Evolutionary conservation across 2,113 vertebrate genomes (phyloP).

Genomic region (Crypturellus undulatus): DNA sequence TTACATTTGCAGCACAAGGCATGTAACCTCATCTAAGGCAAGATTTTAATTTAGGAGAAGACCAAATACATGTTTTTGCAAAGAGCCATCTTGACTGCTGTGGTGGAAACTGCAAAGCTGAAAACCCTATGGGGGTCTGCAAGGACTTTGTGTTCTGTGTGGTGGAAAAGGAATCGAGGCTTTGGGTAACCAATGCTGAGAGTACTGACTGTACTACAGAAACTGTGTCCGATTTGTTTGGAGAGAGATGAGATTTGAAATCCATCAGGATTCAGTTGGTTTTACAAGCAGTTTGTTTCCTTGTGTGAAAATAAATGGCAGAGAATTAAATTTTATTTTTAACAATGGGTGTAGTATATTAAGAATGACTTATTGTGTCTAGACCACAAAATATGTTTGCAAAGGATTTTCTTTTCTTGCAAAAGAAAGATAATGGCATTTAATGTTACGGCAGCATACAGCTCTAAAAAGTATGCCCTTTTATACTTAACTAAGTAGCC

Average conservation of each 20-base stretch:
- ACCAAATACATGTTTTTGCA: neutral
- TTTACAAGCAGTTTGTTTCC: neutral
- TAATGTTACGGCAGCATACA: neutral
- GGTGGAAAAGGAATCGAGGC: neutral
- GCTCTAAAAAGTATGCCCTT: neutral
- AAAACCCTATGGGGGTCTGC: neutral
- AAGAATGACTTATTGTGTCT: neutral
- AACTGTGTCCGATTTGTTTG: neutral
- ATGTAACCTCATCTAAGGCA: neutral
- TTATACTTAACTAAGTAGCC: neutral
- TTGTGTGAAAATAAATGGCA: conserved; percentile 23
- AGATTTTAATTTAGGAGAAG: neutral
- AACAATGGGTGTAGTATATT: neutral
- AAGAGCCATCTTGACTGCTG: neutral
- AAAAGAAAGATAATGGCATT: neutral
- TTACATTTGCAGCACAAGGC: neutral
- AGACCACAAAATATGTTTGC: neutral
- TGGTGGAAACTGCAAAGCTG: neutral
- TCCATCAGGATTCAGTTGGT: conserved; percentile 11
- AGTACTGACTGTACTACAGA: neutral
- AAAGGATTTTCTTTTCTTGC: neutral
- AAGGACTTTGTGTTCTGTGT: neutral
- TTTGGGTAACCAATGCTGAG: neutral
- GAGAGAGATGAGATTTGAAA: conserved; percentile 27
- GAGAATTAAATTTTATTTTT: conserved; percentile 40